phyloP scores from a whole-genome alignment of 2,888 invertebrate genomes.

The Conus canariensis region DNA sequence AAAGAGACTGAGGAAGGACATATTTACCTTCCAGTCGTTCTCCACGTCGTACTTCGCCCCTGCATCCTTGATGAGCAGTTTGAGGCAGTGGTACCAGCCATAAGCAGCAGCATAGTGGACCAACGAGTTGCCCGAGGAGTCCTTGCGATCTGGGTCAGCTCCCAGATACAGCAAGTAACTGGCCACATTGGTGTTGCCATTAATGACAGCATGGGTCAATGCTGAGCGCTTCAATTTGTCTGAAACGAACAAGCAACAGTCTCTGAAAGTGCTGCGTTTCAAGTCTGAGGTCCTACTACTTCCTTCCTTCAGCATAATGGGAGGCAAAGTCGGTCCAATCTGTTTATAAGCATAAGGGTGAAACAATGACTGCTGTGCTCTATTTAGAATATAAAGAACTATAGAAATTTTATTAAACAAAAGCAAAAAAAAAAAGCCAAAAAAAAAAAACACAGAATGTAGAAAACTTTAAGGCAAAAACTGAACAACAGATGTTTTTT shows the following conservation, averaged over 20 bases:
- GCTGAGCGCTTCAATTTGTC: conserved; percentile 81
- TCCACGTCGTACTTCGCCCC: conserved; percentile 76
- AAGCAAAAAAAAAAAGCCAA: too few species aligned
- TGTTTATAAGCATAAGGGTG: too few species aligned
- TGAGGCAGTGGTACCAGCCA: conserved; percentile 81
- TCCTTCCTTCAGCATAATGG: too few species aligned
- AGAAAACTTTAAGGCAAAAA: too few species aligned
- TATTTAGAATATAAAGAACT: too few species aligned
- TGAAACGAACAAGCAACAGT: conserved; percentile 53
- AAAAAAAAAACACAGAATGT: too few species aligned
- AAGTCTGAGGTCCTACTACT: too few species aligned
- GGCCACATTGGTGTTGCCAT: conserved; percentile 80
- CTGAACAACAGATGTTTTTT: too few species aligned
- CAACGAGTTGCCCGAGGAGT: conserved; percentile 81
- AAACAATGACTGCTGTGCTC: too few species aligned
- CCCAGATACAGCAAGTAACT: conserved; percentile 80
- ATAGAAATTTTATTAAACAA: too few species aligned
- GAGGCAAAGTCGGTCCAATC: too few species aligned
- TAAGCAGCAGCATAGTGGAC: conserved; percentile 82
- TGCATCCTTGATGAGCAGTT: conserved; percentile 79
- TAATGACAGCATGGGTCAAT: conserved; percentile 81
- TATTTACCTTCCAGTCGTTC: conserved; percentile 79
- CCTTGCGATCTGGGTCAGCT: conserved; percentile 78
- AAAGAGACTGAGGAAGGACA: too few species aligned
- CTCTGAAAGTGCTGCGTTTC: background rate